These are phyloP conservation scores for Mellivora capensis DNA, from an alignment of 2,113 vertebrate genomes.

Conservation along the genomic window DNA sequence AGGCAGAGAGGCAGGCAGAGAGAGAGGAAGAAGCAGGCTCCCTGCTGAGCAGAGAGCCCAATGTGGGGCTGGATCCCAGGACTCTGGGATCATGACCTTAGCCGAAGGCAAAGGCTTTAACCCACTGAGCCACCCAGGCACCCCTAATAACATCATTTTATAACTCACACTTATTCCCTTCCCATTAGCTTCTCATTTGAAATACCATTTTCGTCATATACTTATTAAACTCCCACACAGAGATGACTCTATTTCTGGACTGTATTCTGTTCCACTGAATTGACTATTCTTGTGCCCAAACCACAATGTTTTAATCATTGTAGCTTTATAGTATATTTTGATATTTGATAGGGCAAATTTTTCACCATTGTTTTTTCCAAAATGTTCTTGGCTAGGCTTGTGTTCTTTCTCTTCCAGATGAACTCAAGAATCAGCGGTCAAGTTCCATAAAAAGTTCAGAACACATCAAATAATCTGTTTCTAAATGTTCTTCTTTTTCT, in stretches of 20 bases:
- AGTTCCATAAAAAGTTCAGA: conserved; percentile 46
- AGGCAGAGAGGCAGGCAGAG: too few relatives aligned
- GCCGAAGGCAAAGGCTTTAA: too few relatives aligned
- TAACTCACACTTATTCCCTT: neutral
- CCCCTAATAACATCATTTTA: neutral
- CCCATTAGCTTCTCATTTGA: neutral
- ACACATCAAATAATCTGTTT: conserved; percentile 46
- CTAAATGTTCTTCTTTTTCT: conserved; percentile 58
- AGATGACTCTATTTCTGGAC: neutral
- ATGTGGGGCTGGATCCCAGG: too few relatives aligned
- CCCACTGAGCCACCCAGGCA: too few relatives aligned
- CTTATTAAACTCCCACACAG: neutral
- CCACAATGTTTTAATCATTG: conserved; percentile 43
- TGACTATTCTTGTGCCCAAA: neutral
- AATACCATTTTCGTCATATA: neutral
- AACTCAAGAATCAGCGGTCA: conserved; percentile 42
- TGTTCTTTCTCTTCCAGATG: conserved; percentile 55
- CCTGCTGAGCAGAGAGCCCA: too few relatives aligned
- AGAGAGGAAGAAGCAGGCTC: too few relatives aligned
- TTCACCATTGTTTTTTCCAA: conserved; percentile 52
- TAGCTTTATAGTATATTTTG: conserved; percentile 60
- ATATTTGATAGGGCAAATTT: conserved; percentile 38
- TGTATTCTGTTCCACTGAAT: neutral
- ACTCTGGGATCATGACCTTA: too few relatives aligned
- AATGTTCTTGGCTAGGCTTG: conserved; percentile 68